A percentile compares a stretch with the other conserved stretches of the same genome.
These are phyloP conservation scores for Galerucella calmariensis DNA, from an alignment of 2,888 invertebrate genomes.

Conservation along the genomic window DNA sequence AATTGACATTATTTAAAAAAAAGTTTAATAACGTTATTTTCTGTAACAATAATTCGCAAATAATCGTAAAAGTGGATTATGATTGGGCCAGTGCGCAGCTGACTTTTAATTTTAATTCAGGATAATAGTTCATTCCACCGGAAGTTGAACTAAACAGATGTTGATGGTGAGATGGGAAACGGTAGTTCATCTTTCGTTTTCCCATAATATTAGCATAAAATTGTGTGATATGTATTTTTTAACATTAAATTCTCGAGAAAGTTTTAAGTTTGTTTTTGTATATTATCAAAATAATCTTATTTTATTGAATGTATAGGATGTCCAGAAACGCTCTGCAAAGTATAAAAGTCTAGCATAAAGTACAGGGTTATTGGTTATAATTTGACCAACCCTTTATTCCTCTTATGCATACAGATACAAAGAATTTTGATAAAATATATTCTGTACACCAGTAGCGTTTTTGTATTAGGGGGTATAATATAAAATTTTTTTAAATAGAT, in stretches of 20 bases:
- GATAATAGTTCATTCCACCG: neutral
- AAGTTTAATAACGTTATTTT: too few species aligned
- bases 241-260: neutral
- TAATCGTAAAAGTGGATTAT: neutral
- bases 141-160: neutral
- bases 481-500: too few species aligned
- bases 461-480: too few species aligned
- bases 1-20: too few species aligned
- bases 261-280: neutral
- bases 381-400: too few species aligned
- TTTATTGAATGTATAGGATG: neutral
- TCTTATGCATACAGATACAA: too few species aligned
- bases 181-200: neutral
- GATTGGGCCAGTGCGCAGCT: neutral
- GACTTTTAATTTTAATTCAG: neutral
- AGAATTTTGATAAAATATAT: too few species aligned
- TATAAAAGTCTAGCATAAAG: too few species aligned
- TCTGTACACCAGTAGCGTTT: too few species aligned
- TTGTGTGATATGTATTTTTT: neutral
- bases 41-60: too few species aligned
- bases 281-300: neutral
- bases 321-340: too few species aligned
- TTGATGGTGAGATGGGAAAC: constrained; percentile 1
- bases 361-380: too few species aligned
- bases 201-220: constrained; percentile 1